Evolutionary conservation across 2,888 invertebrate genomes (phyloP).

Genomic region (Calameuta pallipes): DNA sequence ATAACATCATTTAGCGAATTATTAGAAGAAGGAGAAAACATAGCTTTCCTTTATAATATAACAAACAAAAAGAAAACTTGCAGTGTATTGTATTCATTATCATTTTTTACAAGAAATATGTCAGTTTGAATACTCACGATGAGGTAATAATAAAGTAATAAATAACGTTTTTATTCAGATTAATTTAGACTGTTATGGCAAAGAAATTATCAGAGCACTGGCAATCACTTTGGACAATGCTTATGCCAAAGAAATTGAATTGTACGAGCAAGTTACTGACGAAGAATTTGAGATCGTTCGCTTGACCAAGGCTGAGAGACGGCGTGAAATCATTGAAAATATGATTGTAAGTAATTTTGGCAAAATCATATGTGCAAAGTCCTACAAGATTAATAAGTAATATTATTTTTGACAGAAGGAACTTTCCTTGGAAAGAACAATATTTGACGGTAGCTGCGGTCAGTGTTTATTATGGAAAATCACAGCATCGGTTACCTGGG

Average conservation of each 20-base stretch:
- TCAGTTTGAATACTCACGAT: not conserved
- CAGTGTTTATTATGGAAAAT: conserved; percentile 67
- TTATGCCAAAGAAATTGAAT: conserved; percentile 76
- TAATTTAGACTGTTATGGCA: conserved; percentile 74
- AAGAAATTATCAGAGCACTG: conserved; percentile 76
- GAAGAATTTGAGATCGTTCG: conserved; percentile 88
- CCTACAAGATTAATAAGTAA: not conserved
- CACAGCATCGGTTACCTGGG: conserved; percentile 71
- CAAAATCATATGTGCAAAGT: not conserved
- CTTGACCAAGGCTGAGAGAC: conserved; percentile 76
- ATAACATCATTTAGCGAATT: conserved; percentile 70
- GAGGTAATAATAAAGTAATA: not conserved
- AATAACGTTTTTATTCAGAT: conserved; percentile 64
- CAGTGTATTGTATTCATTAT: conserved; percentile 64
- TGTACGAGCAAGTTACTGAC: conserved; percentile 81
- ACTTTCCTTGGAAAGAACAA: conserved; percentile 22
- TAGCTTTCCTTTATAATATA: conserved; percentile 81
- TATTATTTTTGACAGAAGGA: conserved; percentile 21
- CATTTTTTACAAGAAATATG: not conserved
- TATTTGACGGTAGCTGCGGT: conserved; percentile 32
- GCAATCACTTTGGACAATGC: conserved; percentile 77
- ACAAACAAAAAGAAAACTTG: conserved; percentile 70
- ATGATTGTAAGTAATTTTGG: conserved; percentile 71
- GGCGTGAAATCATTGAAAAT: conserved; percentile 73
- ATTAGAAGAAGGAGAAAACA: conserved; percentile 81